phyloP scores from a whole-genome alignment of 2,888 invertebrate species.

The Hyalella azteca region DNA sequence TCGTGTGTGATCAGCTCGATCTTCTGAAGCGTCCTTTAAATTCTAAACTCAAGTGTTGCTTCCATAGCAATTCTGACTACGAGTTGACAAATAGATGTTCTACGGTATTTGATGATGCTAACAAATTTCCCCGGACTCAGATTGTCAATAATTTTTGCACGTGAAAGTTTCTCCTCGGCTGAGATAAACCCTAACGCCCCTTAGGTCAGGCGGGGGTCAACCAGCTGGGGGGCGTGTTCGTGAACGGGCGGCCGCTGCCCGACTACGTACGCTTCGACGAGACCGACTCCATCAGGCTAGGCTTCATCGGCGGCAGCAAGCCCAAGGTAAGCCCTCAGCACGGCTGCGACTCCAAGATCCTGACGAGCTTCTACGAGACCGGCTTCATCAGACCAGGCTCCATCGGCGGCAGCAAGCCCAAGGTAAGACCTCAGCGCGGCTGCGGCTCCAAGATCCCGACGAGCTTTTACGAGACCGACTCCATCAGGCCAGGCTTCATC shows the following conservation, averaged over 20 bases:
- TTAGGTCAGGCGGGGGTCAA: constrained; percentile 55
- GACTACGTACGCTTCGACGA: constrained; percentile 88
- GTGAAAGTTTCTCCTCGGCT: no score
- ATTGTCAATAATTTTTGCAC: no score
- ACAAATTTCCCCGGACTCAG: no score
- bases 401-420: constrained; percentile 92
- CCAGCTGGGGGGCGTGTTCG: constrained; percentile 95
- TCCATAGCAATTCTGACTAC: no score
- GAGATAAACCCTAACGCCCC: no score
- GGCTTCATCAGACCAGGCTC: constrained; percentile 94
- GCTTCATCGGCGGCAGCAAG: constrained; percentile 92
- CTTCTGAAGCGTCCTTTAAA: no score
- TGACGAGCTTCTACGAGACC: constrained; percentile 92
- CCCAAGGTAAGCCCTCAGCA: constrained; percentile 97
- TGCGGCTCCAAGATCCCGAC: neutral
- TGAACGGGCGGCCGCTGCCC: constrained; percentile 95
- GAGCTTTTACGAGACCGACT: constrained; percentile 76
- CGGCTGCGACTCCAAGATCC: constrained; percentile 95
- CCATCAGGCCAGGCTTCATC: constrained; percentile 92
- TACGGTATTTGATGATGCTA: no score
- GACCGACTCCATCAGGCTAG: constrained; percentile 94
- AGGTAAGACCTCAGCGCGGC: constrained; percentile 71
- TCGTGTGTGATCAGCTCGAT: no score
- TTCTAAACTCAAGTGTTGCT: no score
- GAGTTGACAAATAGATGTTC: no score